Evolutionary conservation across 2,888 invertebrate species (phyloP), one percentile per base, ranked within the genome.

Genomic region (Coenonympha glycerion): DNA sequence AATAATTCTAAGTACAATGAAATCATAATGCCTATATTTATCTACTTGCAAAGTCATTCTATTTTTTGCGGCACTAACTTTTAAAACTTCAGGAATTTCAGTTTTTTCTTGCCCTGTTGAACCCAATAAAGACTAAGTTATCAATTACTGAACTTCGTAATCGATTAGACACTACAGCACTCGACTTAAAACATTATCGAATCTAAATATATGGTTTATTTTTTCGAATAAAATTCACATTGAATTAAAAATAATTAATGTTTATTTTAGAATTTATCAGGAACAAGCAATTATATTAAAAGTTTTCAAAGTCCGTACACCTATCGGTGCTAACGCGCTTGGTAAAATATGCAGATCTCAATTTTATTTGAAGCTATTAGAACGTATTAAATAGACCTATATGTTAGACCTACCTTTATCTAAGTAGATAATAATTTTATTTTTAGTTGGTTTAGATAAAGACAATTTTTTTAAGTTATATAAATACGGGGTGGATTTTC

Each of bases 311-410:
- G 44, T 52, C 46, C 48, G 40, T 48, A 40, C 42, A 49, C 52
- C 47, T 46, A 49, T 40, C 52, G 57, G 53, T 58, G 54, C 57
- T 58, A 45, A 53, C 52, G 52, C 52, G 54, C 58, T 59, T 57
- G 57, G 55, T 50, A 69, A 69, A 71, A 71, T 65, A 74, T 71
- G 76, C 82, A 76, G 87, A 87, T 87, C 87, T 87, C 87, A 87
- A 78, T 78, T 76, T 77, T 69, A 79, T 77, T 81, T 71, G 87
- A 87, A 84, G 87, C 87, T 87, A 87, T 76, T 86, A 87, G 84
- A 69, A 77, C 73, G 55, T 71, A 61, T 60, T 66, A 66, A 71
- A 65, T 65, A 61, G 66, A 65, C 31, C n/a, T 33, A 22, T n/a
- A 72, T 65, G 66, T 57, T 61, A 68, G 69, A 72, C 74, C 69